Percentiles rank a stretch among this genome's conserved stretches.
phyloP scores from a whole-genome alignment of 2,797 vertebrate species.

The Xenopus petersii region DNA sequence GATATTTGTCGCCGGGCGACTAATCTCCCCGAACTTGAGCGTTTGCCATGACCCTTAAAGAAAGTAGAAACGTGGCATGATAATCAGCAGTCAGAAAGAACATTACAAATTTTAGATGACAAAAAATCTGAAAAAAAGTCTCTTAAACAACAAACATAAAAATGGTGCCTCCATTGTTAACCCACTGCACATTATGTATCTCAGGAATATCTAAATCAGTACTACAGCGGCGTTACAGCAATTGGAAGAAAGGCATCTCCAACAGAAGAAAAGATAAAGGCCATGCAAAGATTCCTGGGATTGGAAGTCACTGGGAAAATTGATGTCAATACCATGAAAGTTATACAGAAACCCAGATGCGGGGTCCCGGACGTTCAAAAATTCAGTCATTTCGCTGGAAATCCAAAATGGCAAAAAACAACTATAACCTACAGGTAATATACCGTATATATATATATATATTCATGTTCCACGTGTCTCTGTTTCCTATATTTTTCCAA shows the following conservation, averaged over 20 bases:
- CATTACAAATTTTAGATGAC: too few relatives aligned
- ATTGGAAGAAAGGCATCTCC: neutral
- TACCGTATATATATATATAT: neutral
- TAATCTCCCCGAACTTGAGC: too few relatives aligned
- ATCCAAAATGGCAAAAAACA: constrained; percentile 36
- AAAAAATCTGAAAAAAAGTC: neutral
- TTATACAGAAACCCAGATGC: constrained; percentile 12
- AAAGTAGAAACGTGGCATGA: too few relatives aligned
- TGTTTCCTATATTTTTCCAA: too few relatives aligned
- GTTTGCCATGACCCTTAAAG: too few relatives aligned
- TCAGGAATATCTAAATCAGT: constrained; percentile 35
- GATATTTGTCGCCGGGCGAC: too few relatives aligned
- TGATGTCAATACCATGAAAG: neutral
- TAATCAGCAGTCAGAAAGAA: too few relatives aligned
- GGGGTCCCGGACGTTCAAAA: constrained; percentile 36
- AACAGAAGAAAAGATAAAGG: constrained; percentile 23
- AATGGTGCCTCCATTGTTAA: too few relatives aligned
- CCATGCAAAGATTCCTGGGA: constrained; percentile 37
- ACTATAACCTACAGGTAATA: constrained; percentile 39
- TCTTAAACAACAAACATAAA: neutral
- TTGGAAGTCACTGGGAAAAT: constrained; percentile 22
- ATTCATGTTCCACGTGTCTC: too few relatives aligned
- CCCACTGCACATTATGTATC: too few relatives aligned
- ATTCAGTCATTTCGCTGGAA: constrained; percentile 28
- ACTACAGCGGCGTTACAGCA: neutral